Conservation (phyloP, 30 jellyfish, hydroid and myxozoan species). For the Morbakka virulenta region DNA sequence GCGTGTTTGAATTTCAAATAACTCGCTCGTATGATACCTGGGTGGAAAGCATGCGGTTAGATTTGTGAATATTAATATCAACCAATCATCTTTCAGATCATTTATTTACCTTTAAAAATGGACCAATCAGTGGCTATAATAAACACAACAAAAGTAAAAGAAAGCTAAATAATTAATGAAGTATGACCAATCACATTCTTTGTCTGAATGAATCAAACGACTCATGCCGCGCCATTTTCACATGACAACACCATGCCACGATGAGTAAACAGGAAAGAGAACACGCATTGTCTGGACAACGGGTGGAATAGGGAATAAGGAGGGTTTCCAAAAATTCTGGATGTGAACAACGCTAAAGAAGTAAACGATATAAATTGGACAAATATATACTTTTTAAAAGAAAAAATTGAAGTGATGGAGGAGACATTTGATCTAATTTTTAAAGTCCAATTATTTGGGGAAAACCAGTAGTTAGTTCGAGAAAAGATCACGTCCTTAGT, state of each 20-base stretch:
- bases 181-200: neutral
- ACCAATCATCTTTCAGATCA: neutral
- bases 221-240: neutral
- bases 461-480: too few species aligned
- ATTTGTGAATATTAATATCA: neutral
- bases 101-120: too few species aligned
- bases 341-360: too few species aligned
- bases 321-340: too few species aligned
- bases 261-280: neutral
- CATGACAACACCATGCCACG: conserved; percentile 1
- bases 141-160: neutral
- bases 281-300: conserved; percentile 1
- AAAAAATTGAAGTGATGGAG: too few species aligned
- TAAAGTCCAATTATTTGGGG: too few species aligned
- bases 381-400: too few species aligned
- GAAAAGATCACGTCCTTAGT: too few species aligned
- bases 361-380: too few species aligned
- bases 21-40: neutral
- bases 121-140: neutral
- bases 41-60: neutral
- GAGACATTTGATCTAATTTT: too few species aligned
- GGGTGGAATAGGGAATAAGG: too few species aligned
- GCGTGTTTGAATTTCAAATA: neutral
- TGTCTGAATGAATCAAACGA: neutral
- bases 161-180: too few species aligned